Percentiles rank a stretch among this genome's conserved stretches.
Evolutionary conservation across 2,888 invertebrate genomes (phyloP).

Genomic region (Leptinotarsa peninsularis): DNA sequence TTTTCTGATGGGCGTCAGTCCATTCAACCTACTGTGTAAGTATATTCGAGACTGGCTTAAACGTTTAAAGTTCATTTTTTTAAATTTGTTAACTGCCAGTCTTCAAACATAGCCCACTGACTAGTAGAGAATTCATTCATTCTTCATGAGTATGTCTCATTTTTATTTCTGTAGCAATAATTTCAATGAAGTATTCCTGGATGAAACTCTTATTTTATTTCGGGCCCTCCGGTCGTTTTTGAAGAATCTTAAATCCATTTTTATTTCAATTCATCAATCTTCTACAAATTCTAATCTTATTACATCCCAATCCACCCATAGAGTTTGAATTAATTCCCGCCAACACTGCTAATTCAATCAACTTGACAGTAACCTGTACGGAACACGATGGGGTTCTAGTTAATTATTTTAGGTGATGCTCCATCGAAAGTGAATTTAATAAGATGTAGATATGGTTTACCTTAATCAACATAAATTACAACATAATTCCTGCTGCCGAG

Average conservation of each 20-base stretch:
- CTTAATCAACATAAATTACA: conserved; percentile 20
- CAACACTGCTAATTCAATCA: conserved; percentile 8
- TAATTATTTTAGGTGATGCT: conserved; percentile 18
- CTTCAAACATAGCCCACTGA: too few species aligned
- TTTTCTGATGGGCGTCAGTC: too few species aligned
- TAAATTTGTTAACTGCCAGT: too few species aligned
- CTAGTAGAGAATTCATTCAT: too few species aligned
- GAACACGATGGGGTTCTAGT: conserved; percentile 10
- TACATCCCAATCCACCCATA: neutral
- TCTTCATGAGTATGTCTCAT: too few species aligned
- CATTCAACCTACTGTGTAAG: too few species aligned
- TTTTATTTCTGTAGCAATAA: too few species aligned
- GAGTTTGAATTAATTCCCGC: neutral
- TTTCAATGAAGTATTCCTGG: too few species aligned
- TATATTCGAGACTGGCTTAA: too few species aligned
- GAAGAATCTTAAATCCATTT: neutral
- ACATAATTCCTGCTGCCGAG: conserved; percentile 14
- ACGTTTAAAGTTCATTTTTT: too few species aligned
- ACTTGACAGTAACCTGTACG: neutral
- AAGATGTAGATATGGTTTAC: conserved; percentile 19
- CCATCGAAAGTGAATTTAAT: conserved; percentile 21
- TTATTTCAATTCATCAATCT: neutral
- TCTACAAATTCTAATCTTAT: neutral
- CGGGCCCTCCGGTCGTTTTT: too few species aligned
- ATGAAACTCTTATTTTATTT: too few species aligned